These are phyloP conservation scores for Acrocephalus scirpaceus DNA, from an alignment of 2,797 vertebrate genomes.

Conservation along the genomic window DNA sequence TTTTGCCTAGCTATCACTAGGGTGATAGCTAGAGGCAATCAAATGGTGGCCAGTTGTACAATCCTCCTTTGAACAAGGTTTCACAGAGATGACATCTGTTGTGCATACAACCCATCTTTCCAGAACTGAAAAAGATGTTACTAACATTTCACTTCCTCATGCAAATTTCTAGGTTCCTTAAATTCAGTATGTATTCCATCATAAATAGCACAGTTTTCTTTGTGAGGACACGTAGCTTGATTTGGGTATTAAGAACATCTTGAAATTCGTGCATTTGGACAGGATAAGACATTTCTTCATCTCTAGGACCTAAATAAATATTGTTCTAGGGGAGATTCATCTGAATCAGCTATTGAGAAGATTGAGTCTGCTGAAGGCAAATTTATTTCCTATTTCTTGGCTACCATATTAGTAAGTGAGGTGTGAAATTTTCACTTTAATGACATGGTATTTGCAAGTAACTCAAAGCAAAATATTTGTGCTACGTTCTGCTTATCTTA, in stretches of 20 bases:
- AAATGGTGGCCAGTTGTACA: neutral
- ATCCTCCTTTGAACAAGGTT: neutral
- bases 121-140: conserved; percentile 36
- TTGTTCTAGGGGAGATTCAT: conserved; percentile 44
- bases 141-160: conserved; percentile 55
- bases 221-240: conserved; percentile 56
- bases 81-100: conserved; percentile 50
- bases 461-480: conserved; percentile 51
- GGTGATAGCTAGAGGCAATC: neutral
- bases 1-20: neutral
- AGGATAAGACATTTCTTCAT: conserved; percentile 48
- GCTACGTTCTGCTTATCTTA: conserved; percentile 2
- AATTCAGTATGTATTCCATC: conserved; percentile 40
- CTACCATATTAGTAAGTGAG: conserved; percentile 57
- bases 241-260: conserved; percentile 53
- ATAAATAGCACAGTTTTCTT: conserved; percentile 43
- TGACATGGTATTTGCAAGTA: conserved; percentile 24
- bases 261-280: conserved; percentile 55
- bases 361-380: conserved; percentile 36
- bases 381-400: conserved; percentile 43
- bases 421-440: conserved; percentile 37
- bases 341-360: conserved; percentile 64
- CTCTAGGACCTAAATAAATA: conserved; percentile 61
- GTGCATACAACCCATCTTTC: neutral
- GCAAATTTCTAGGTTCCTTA: conserved; percentile 51